A percentile compares a stretch with the other conserved stretches of the same genome.
These are phyloP conservation scores for Malurus alboscapulatus DNA, from an alignment of 2,113 vertebrate genomes.

Conservation along the genomic window DNA sequence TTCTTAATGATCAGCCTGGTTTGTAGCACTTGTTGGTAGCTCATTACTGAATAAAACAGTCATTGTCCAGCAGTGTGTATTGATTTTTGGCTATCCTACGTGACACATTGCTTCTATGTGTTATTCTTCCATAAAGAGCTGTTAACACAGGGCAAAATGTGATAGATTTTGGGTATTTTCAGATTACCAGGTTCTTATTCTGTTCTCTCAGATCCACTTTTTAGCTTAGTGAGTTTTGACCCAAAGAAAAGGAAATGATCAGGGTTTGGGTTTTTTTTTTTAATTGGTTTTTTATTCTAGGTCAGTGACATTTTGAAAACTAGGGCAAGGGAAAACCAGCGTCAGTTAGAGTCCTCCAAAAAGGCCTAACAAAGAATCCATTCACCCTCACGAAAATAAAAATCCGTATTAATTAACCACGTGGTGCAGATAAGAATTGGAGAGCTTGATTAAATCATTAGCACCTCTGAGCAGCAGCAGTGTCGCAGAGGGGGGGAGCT, in stretches of 20 bases:
- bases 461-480: neutral
- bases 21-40: constrained; percentile 21
- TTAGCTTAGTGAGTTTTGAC: constrained; percentile 9
- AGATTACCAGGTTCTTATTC: neutral
- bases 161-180: neutral
- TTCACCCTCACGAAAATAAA: constrained; percentile 74
- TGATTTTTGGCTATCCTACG: constrained; percentile 4
- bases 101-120: neutral
- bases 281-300: constrained; percentile 64
- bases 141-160: neutral
- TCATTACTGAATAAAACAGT: constrained; percentile 33
- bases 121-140: neutral
- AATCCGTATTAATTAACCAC: constrained; percentile 75
- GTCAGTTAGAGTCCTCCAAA: constrained; percentile 63
- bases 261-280: neutral
- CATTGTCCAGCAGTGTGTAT: constrained; percentile 21
- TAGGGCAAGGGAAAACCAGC: constrained; percentile 72
- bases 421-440: constrained; percentile 57
- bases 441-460: constrained; percentile 63
- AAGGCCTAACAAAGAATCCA: constrained; percentile 74
- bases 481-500: neutral
- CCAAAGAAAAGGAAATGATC: neutral
- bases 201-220: neutral
- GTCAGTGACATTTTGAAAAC: constrained; percentile 70
- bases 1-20: constrained; percentile 10